Evolutionary conservation across 2,113 vertebrate genomes (phyloP).

Genomic region (Scalopus aquaticus): DNA sequence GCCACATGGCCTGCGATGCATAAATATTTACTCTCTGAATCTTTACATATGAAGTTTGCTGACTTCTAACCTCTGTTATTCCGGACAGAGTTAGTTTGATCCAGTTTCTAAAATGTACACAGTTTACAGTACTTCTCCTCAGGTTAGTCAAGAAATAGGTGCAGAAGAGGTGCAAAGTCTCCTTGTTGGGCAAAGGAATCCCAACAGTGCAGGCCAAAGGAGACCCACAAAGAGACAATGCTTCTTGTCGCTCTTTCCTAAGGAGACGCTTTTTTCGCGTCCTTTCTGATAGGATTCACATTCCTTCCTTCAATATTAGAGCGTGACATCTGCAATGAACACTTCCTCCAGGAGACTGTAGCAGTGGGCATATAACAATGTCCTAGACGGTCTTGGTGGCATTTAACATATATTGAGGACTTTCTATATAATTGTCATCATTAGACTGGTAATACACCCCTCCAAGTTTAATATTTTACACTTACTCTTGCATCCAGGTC

Average conservation of each 20-base stretch:
- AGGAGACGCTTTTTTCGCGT: too few species aligned
- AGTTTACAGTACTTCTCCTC: background rate
- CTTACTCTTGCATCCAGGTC: background rate
- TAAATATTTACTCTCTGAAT: background rate
- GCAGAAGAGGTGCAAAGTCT: background rate
- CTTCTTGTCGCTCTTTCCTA: too few species aligned
- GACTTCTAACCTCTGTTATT: background rate
- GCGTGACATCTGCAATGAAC: background rate
- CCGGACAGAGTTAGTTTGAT: background rate
- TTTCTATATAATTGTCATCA: background rate
- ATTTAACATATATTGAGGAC: background rate
- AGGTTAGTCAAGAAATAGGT: background rate
- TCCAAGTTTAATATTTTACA: background rate
- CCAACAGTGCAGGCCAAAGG: background rate
- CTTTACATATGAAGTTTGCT: background rate
- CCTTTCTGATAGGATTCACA: background rate
- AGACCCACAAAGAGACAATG: background rate
- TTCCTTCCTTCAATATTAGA: background rate
- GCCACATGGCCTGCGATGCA: background rate
- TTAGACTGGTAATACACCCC: background rate
- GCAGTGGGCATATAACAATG: constrained; percentile 4
- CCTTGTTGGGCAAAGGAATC: background rate
- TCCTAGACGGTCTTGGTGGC: background rate
- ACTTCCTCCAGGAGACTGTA: background rate
- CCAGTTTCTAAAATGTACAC: background rate